A percentile compares a stretch with the other conserved stretches of the same genome.
phyloP scores from a whole-genome alignment of 1,140 invertebrate genomes.

The Sipha flava region DNA sequence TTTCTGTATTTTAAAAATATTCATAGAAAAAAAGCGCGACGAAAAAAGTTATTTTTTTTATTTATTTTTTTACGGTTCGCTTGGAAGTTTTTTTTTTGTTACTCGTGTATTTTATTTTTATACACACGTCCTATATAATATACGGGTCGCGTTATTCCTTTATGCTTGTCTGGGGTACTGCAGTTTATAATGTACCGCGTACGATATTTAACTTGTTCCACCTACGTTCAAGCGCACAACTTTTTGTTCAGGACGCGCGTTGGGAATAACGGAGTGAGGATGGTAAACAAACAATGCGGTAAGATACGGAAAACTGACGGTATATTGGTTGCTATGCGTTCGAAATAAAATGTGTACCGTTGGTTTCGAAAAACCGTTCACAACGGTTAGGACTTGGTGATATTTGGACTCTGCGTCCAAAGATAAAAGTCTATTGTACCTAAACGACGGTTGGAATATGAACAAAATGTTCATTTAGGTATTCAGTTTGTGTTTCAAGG shows the following conservation, averaged over 20 bases:
- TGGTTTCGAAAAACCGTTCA: too few species aligned
- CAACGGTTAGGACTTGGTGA: too few species aligned
- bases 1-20: conserved; percentile 21
- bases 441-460: too few species aligned
- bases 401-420: too few species aligned
- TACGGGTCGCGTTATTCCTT: not conserved
- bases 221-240: not conserved
- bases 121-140: not conserved
- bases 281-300: not conserved
- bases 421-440: too few species aligned
- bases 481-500: too few species aligned
- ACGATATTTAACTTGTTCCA: not conserved
- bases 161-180: not conserved
- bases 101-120: not conserved
- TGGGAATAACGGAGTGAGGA: too few species aligned
- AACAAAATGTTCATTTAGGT: too few species aligned
- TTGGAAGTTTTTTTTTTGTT: not conserved
- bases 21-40: not conserved
- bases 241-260: not conserved
- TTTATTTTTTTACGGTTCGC: not conserved
- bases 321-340: too few species aligned
- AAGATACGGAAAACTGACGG: too few species aligned
- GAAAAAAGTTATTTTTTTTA: not conserved
- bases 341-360: too few species aligned
- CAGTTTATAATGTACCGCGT: not conserved